Evolutionary conservation across 2,113 vertebrate genomes (phyloP).

Genomic region (Triplophysa tibetana): DNA sequence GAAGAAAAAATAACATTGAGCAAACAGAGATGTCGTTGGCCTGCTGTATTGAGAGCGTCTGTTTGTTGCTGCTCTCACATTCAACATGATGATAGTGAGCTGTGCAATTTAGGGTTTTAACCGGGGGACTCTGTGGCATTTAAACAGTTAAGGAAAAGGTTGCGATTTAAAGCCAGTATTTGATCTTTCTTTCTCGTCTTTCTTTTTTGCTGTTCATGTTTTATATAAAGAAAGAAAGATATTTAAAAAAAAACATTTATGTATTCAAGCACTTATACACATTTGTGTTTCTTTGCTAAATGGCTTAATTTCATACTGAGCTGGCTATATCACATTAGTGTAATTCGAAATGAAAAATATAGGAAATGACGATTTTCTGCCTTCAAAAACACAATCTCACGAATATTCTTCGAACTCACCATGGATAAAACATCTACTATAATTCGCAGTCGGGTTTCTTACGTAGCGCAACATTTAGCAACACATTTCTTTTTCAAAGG

Average conservation of each 20-base stretch:
- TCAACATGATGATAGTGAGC: conserved; percentile 91
- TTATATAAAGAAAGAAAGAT: conserved; percentile 18
- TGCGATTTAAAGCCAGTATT: conserved; percentile 98
- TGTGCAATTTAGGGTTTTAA: conserved; percentile 95
- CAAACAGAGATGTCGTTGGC: conserved; percentile 44
- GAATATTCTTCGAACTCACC: neutral
- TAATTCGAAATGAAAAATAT: conserved; percentile 63
- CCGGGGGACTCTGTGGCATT: conserved; percentile 99
- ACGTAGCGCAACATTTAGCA: conserved; percentile 16
- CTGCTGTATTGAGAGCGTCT: conserved; percentile 55
- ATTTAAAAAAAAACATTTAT: neutral
- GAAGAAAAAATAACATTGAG: conserved; percentile 58
- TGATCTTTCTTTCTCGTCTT: conserved; percentile 76
- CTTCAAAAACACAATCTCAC: neutral
- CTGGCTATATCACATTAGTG: conserved; percentile 57
- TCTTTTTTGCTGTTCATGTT: conserved; percentile 81
- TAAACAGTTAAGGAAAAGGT: conserved; percentile 94
- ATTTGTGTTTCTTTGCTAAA: conserved; percentile 12
- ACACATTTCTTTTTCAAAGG: conserved; percentile 41
- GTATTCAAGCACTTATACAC: neutral
- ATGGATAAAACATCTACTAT: conserved; percentile 25
- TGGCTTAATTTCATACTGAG: neutral
- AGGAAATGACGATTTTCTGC: conserved; percentile 62
- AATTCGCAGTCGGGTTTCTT: neutral
- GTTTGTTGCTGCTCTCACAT: conserved; percentile 67